Evolutionary conservation across 2,888 invertebrate genomes (phyloP).

Genomic region (Xanthorhoe designata): DNA sequence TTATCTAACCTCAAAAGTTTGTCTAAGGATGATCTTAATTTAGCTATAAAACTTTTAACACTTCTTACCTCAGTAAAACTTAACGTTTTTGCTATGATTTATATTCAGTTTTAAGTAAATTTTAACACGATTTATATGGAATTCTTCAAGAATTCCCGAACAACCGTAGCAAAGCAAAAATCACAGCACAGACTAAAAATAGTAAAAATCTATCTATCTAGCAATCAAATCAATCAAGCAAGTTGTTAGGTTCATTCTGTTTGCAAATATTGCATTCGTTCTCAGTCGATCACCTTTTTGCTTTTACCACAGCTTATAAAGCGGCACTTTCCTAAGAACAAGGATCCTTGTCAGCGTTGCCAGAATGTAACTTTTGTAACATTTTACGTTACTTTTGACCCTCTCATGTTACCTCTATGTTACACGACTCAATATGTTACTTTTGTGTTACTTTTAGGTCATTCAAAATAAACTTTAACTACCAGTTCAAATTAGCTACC

Average conservation of each 20-base stretch:
- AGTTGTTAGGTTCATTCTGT: not conserved
- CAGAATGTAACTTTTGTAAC: no score
- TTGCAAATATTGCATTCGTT: not conserved
- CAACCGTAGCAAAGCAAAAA: conserved; percentile 8
- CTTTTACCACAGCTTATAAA: not conserved
- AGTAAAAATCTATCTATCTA: no score
- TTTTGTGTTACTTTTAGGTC: no score
- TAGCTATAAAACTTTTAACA: not conserved
- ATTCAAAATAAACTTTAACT: no score
- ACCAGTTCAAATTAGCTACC: no score
- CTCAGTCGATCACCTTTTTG: no score
- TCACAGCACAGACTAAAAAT: conserved; percentile 30
- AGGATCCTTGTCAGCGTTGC: no score
- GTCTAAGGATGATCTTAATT: not conserved
- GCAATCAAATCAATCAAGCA: no score
- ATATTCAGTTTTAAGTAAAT: conserved; percentile 14
- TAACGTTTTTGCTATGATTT: conserved; percentile 5
- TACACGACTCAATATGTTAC: no score
- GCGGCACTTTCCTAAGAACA: no score
- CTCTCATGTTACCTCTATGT: no score
- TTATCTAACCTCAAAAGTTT: conserved; percentile 71
- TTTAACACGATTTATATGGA: conserved; percentile 14
- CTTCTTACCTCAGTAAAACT: conserved; percentile 23
- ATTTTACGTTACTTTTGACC: no score
- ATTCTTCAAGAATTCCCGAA: conserved; percentile 17